Base-by-base conservation (phyloP, 37 sponge, comb jelly and placozoan genomes). In the Oscarella lobularis region DNA sequence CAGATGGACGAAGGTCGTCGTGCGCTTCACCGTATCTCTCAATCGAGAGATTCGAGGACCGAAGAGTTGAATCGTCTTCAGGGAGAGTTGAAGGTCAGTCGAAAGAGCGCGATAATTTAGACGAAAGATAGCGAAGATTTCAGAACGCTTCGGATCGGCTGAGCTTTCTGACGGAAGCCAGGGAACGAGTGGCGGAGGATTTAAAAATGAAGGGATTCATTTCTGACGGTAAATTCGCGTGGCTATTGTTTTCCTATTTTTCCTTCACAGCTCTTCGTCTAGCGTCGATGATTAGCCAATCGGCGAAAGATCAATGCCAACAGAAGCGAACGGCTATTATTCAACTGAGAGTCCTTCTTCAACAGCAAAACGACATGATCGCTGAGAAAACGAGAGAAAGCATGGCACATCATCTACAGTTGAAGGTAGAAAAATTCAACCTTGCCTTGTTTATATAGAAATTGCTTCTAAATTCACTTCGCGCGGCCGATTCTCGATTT, bases 311-410 rank as follows among this genome's bases (percentile, higher is more conserved):
- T 48, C 60, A 48, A 48, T 48, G 60, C 20, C 60, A 20, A 27
- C 14, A 48, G 60, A 48, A 48, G 20, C 14, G 9, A 9, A 48
- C 60, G 14, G 20, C 14, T 20, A 48, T 48, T 20, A 48, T 27
- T 20, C 60, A 48, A 48, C 60, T 48, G 9, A 9, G 60, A 48
- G 9, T 20, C 9, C 14, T 27, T 27, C 60, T 27, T 27, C 9
- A 20, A 48, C 14, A 48, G 20, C 60, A 48, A 20, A 9, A 48
- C 9, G 60, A 48, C 14, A 48, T 27, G 60, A 9, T 48, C 60
- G 60, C 60, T 27, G 60, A 48, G 60, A 48, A 48, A 48, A 48
- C 60, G 20, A 48, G 60, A 48, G 60, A 48, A 48, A 9, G 60
- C 9, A 48, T 27, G 14, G 60, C 60, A 48, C 60, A 48, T 48